Percentiles rank a stretch among this genome's conserved stretches.
Conservation (phyloP, 2,888 invertebrate species). For the Hirtodrosophila histrioides region DNA sequence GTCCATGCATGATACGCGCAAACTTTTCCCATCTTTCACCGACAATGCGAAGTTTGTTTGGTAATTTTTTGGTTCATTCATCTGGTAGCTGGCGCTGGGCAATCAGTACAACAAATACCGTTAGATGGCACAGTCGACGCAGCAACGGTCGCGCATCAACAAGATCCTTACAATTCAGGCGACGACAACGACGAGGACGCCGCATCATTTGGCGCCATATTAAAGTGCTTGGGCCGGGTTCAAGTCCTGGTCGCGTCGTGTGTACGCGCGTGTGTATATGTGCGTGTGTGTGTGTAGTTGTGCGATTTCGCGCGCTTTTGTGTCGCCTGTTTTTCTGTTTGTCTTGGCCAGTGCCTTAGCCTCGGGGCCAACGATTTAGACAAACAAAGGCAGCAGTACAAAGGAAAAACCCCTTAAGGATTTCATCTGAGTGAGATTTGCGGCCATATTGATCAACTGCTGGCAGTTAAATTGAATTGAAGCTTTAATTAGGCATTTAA, state of each 20-base stretch:
- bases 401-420: constrained; percentile 32
- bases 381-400: constrained; percentile 45
- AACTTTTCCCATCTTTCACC: constrained; percentile 65
- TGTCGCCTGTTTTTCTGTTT: constrained; percentile 60
- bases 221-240: constrained; percentile 61
- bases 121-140: constrained; percentile 63
- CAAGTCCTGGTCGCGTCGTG: constrained; percentile 12
- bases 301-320: constrained; percentile 73
- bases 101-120: constrained; percentile 70
- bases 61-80: constrained; percentile 74
- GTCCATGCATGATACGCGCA: constrained; percentile 56
- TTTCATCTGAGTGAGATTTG: constrained; percentile 48
- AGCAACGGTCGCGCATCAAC: constrained; percentile 37
- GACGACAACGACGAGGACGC: constrained; percentile 39
- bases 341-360: constrained; percentile 50
- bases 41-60: constrained; percentile 68
- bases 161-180: constrained; percentile 28
- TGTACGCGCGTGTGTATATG: constrained; percentile 6
- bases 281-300: constrained; percentile 34
- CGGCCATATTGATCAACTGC: constrained; percentile 62
- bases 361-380: constrained; percentile 18
- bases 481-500: constrained; percentile 71
- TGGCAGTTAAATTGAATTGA: constrained; percentile 59
- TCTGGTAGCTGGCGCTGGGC: constrained; percentile 50
- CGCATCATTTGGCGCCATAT: constrained; percentile 71